phyloP scores from a whole-genome alignment of 1,140 invertebrate species.

The Drosophila kikkawai region DNA sequence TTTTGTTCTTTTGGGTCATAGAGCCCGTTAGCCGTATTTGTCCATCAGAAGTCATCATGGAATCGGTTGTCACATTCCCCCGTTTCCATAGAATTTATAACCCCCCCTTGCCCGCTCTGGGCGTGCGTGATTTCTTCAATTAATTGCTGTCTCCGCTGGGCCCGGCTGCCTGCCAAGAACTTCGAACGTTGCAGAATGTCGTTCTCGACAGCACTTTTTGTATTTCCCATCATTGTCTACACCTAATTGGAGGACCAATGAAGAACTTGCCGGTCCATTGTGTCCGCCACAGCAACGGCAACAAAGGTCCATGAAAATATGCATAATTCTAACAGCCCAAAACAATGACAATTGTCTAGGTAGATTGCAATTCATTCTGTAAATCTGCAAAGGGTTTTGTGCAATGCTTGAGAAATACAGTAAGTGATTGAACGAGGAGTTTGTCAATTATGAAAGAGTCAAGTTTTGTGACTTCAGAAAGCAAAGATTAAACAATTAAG shows the following conservation, averaged over 20 bases:
- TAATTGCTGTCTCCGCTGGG: conserved; percentile 66
- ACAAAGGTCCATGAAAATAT: conserved; percentile 46
- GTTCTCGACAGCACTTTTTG: conserved; percentile 36
- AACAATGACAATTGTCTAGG: conserved; percentile 59
- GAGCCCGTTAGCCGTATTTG: conserved; percentile 77
- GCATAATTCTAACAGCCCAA: conserved; percentile 50
- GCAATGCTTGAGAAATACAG: conserved; percentile 23
- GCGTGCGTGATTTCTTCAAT: conserved; percentile 82
- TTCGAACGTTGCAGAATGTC: conserved; percentile 69
- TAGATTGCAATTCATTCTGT: conserved; percentile 26
- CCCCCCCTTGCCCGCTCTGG: conserved; percentile 23
- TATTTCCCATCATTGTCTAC: conserved; percentile 59
- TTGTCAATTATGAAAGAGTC: conserved; percentile 8
- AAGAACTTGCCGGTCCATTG: conserved; percentile 45
- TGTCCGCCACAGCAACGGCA: conserved; percentile 11
- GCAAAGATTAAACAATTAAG: background rate
- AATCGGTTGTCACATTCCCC: conserved; percentile 56
- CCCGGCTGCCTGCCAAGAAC: conserved; percentile 35
- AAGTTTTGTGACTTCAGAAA: background rate
- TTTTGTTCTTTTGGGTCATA: conserved; percentile 55
- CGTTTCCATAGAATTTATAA: conserved; percentile 53
- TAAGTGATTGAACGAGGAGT: conserved; percentile 11
- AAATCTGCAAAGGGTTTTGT: conserved; percentile 20
- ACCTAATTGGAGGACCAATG: conserved; percentile 54
- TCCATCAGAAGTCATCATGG: conserved; percentile 65